Evolutionary conservation across 2,888 invertebrate species (phyloP).

Genomic region (Sinopyrophorus schimmeli): DNA sequence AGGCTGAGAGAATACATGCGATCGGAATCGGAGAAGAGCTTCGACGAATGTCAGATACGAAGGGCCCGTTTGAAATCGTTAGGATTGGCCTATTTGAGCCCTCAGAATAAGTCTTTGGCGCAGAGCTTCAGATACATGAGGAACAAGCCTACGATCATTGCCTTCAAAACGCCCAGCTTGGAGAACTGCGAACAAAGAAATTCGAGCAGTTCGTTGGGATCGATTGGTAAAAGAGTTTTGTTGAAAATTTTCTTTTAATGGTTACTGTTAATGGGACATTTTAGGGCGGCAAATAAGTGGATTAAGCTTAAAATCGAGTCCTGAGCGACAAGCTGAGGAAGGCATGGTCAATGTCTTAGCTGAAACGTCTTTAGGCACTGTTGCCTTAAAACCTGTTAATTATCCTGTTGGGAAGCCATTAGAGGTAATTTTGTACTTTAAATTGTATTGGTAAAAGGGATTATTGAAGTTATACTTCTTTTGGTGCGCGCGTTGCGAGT

Average conservation of each 20-base stretch:
- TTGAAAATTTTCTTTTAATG: constrained; percentile 19
- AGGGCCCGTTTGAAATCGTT: constrained; percentile 66
- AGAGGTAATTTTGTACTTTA: constrained; percentile 63
- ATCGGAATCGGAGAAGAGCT: constrained; percentile 79
- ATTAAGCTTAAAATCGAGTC: constrained; percentile 53
- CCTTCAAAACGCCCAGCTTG: constrained; percentile 81
- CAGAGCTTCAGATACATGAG: constrained; percentile 91
- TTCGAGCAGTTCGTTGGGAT: constrained; percentile 62
- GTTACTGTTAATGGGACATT: no score
- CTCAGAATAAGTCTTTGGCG: constrained; percentile 78
- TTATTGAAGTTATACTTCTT: no score
- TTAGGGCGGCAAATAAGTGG: constrained; percentile 46
- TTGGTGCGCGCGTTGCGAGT: no score
- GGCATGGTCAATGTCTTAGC: constrained; percentile 57
- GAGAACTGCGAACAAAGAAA: constrained; percentile 68
- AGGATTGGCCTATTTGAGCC: constrained; percentile 72
- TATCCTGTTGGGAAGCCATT: constrained; percentile 81
- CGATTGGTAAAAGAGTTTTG: constrained; percentile 57
- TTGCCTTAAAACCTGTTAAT: constrained; percentile 56
- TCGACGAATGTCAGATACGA: constrained; percentile 69
- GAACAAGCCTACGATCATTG: constrained; percentile 85
- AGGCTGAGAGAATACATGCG: constrained; percentile 67
- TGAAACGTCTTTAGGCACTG: constrained; percentile 43
- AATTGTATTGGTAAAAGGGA: no score
- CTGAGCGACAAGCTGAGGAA: constrained; percentile 63